Base-by-base conservation (phyloP, 2,797 vertebrate species). In the Channallabes apus region DNA sequence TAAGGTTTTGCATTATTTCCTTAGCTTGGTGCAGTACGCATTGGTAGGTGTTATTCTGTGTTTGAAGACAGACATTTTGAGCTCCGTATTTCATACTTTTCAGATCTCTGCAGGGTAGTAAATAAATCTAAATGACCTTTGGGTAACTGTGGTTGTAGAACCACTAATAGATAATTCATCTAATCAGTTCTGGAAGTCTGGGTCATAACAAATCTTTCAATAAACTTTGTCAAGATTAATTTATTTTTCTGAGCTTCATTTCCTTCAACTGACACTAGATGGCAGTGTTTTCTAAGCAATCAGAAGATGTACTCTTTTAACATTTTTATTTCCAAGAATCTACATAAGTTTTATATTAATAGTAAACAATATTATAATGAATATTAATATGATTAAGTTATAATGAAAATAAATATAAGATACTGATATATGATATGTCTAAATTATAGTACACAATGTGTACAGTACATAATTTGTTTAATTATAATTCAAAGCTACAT, bases 211-310 rank as follows among this genome's bases (percentile, higher is more conserved):
- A 71, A 0, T 15, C 4, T 72, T 71, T 41, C 11, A 14, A 27
- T 54, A 3, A 73, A 17, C 0, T 7, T 17, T 5, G 15, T 35
- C 46, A 51, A 51, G 46, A 1, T 46, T 46, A 46, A 46, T 46
- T 46, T 46, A 46, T 46, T 11, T 46, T 46, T 46, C 17, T 7
- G 15, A 27, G 24, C 41, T 9, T n/a, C 32, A 0, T n/a, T 51
- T 51, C 46, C 75, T 77, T 1, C 0, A 86, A 78, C 1, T 15
- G 32, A 54, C 94, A 93, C 89, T 89, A 94, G 94, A 91, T 93
- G 94, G 91, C 93, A 92, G 90, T 88, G 75, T 93, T 81, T 82
- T 82, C 88, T 67, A 84, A 89, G 82, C 24, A 77, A 88, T 87
- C 58, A 29, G 35, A 29, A 12, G 20, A 14, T 18, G 4, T 14